phyloP scores from a whole-genome alignment of 92 coral and sea anemone genomes.

The Montipora capitata region DNA sequence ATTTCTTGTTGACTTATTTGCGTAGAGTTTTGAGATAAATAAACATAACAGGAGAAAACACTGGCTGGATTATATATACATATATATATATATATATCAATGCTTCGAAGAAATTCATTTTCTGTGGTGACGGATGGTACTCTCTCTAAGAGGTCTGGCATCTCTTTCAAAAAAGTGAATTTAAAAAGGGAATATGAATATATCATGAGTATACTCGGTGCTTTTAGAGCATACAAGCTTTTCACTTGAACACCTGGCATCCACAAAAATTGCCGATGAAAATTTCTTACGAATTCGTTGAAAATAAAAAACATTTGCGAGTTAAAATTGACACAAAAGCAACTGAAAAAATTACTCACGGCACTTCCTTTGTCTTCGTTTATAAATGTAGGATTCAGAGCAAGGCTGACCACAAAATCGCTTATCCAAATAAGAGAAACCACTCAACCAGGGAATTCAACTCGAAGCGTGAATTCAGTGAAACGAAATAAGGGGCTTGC shows the following conservation, averaged over 20 bases:
- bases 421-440: conserved; percentile 26
- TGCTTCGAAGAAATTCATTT: neutral
- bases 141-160: neutral
- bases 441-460: conserved; percentile 15
- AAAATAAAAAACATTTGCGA: neutral
- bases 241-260: conserved; percentile 35
- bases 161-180: neutral
- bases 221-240: neutral
- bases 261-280: neutral
- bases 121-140: neutral
- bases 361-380: neutral
- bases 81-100: no score
- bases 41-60: no score
- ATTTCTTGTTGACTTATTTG: no score
- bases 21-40: no score
- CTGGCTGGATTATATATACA: no score
- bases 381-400: neutral
- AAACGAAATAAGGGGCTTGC: neutral
- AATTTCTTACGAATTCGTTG: neutral
- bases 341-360: conserved; percentile 1
- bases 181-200: neutral
- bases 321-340: neutral
- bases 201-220: neutral
- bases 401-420: conserved; percentile 26
- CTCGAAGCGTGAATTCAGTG: conserved; percentile 14